phyloP scores from a whole-genome alignment of 2,888 invertebrate genomes.

The Sympetrum striolatum region DNA sequence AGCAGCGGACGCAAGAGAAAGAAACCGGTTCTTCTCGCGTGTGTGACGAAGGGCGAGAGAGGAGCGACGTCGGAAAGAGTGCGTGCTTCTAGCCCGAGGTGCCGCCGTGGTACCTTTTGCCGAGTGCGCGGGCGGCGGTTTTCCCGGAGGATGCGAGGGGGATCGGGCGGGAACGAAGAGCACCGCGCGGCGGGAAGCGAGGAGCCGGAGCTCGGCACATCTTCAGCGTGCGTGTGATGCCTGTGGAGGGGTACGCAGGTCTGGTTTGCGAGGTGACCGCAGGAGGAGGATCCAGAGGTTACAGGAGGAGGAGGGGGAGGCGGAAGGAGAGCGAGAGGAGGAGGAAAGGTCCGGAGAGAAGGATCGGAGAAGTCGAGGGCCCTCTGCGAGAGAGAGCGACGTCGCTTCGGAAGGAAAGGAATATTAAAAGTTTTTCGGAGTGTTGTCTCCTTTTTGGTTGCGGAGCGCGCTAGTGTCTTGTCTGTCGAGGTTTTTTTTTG shows the following conservation, averaged over 20 bases:
- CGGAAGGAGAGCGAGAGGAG: neutral
- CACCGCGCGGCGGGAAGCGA: neutral
- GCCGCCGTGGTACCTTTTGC: neutral
- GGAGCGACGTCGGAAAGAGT: neutral
- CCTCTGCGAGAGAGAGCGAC: neutral
- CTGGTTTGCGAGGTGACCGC: neutral
- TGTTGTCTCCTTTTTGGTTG: neutral
- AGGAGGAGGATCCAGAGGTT: neutral
- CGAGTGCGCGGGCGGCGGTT: neutral
- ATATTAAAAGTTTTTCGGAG: constrained; percentile 2
- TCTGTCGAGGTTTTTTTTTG: neutral
- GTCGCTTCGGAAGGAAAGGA: neutral
- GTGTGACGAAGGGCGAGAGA: neutral
- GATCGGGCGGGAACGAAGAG: neutral
- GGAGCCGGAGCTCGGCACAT: neutral
- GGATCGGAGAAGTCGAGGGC: neutral
- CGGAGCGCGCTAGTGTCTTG: constrained; percentile 8
- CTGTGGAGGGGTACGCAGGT: neutral
- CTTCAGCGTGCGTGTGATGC: neutral
- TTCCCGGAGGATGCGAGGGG: neutral
- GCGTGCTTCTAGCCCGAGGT: neutral
- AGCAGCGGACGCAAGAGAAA: neutral
- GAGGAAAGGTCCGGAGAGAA: neutral
- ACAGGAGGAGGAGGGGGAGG: neutral
- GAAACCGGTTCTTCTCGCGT: neutral